Evolutionary conservation across 2,888 invertebrate genomes (phyloP).

Genomic region (Carcina quercana): DNA sequence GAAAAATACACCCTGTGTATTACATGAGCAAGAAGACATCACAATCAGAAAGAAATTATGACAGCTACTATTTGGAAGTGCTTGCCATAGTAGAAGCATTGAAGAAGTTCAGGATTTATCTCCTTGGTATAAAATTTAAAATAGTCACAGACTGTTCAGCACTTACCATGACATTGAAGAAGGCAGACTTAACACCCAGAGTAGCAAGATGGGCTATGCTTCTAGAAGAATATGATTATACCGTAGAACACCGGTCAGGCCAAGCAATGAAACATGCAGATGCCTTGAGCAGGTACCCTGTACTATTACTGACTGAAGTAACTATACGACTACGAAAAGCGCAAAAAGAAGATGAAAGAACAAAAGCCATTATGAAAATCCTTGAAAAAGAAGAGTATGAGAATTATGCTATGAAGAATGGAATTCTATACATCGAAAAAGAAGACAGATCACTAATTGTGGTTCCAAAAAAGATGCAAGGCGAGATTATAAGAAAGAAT

Average conservation of each 20-base stretch:
- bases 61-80: constrained; percentile 19
- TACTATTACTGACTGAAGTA: constrained; percentile 12
- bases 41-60: constrained; percentile 12
- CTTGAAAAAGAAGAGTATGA: constrained; percentile 15
- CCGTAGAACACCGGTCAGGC: constrained; percentile 21
- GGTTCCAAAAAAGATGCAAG: constrained; percentile 10
- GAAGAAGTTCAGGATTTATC: constrained; percentile 18
- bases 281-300: constrained; percentile 19
- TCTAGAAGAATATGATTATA: constrained; percentile 19
- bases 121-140: constrained; percentile 18
- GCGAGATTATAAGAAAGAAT: constrained; percentile 10
- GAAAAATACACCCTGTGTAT: constrained; percentile 12
- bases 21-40: constrained; percentile 16
- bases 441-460: constrained; percentile 8
- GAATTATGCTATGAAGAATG: constrained; percentile 13
- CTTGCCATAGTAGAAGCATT: constrained; percentile 18
- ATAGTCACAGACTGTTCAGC: constrained; percentile 22
- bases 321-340: constrained; percentile 14
- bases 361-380: constrained; percentile 12
- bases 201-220: constrained; percentile 22
- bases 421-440: constrained; percentile 13
- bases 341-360: constrained; percentile 16
- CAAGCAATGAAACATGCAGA: constrained; percentile 19
- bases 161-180: constrained; percentile 17
- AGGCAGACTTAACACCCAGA: constrained; percentile 22